phyloP scores from a whole-genome alignment of 1,140 invertebrate species.

The Drosophila bipectinata region DNA sequence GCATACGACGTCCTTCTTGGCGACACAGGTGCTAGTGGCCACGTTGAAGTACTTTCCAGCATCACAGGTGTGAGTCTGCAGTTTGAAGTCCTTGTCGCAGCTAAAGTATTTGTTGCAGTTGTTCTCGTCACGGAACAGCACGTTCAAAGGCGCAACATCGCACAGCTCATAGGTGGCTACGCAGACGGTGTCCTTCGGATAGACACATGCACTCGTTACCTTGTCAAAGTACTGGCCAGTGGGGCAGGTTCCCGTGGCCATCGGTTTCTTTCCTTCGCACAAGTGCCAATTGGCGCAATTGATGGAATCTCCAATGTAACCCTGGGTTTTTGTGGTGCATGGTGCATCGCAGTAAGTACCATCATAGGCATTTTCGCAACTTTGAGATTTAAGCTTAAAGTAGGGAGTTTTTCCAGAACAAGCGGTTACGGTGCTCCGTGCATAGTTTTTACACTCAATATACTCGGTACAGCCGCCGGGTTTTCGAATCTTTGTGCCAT shows the following conservation, averaged over 20 bases:
- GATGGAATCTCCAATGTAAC: slow-evolving; percentile 35
- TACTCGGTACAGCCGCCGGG: slow-evolving; percentile 56
- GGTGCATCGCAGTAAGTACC: slow-evolving; percentile 43
- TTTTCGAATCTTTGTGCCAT: slow-evolving; percentile 50
- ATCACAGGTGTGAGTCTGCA: slow-evolving; percentile 17
- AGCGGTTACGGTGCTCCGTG: not conserved
- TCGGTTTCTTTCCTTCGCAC: slow-evolving; percentile 29
- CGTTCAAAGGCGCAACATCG: slow-evolving; percentile 31
- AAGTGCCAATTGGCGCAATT: slow-evolving; percentile 64
- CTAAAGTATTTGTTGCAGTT: slow-evolving; percentile 58
- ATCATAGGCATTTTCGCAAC: slow-evolving; percentile 17
- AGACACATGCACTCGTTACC: slow-evolving; percentile 31
- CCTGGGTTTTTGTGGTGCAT: slow-evolving; percentile 18
- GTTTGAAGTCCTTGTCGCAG: slow-evolving; percentile 19
- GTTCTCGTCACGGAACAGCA: slow-evolving; percentile 32
- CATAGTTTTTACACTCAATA: slow-evolving; percentile 46
- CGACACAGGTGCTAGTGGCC: slow-evolving; percentile 23
- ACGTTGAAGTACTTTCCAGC: slow-evolving; percentile 53
- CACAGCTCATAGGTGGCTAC: slow-evolving; percentile 56
- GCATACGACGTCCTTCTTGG: slow-evolving; percentile 52
- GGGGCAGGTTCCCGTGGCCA: slow-evolving; percentile 37
- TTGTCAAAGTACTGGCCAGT: slow-evolving; percentile 45
- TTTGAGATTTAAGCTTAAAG: slow-evolving; percentile 7
- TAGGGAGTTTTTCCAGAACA: not conserved
- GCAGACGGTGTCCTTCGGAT: slow-evolving; percentile 36